phyloP scores from a whole-genome alignment of 92 coral and sea anemone genomes.

The Epizoanthus ramosus region DNA sequence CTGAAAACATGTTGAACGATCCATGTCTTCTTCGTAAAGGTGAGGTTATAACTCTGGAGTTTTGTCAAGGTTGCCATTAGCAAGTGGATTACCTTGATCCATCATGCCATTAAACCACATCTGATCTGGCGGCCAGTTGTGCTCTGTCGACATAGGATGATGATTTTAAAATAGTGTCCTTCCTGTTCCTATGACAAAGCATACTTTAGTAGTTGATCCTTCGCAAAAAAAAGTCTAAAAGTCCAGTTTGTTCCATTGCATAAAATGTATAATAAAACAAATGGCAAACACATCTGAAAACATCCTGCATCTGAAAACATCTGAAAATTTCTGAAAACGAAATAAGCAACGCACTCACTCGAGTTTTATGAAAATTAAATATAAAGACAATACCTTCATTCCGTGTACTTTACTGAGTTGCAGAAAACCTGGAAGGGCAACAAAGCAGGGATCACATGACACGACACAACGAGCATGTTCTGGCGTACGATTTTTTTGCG shows the following conservation, averaged over 20 bases:
- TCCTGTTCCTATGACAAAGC: constrained; percentile 62
- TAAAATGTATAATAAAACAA: constrained; percentile 63
- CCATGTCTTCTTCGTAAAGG: constrained; percentile 58
- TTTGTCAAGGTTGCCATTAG: constrained; percentile 53
- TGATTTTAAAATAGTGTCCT: constrained; percentile 50
- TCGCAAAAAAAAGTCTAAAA: constrained; percentile 45
- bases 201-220: constrained; percentile 57
- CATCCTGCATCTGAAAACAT: too few relatives aligned
- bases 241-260: constrained; percentile 74
- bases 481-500: too few relatives aligned
- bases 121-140: constrained; percentile 69
- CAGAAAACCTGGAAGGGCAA: too few relatives aligned
- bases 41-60: constrained; percentile 41
- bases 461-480: too few relatives aligned
- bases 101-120: constrained; percentile 74
- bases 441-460: too few relatives aligned
- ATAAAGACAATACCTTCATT: too few relatives aligned
- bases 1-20: constrained; percentile 52
- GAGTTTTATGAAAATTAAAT: too few relatives aligned
- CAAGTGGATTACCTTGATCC: constrained; percentile 57
- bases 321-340: too few relatives aligned
- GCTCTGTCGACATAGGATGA: constrained; percentile 55
- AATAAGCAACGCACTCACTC: too few relatives aligned
- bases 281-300: constrained; percentile 62
- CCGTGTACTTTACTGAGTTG: too few relatives aligned